Base-by-base conservation (phyloP, 2,888 invertebrate species). In the Leptura quadrifasciata region DNA sequence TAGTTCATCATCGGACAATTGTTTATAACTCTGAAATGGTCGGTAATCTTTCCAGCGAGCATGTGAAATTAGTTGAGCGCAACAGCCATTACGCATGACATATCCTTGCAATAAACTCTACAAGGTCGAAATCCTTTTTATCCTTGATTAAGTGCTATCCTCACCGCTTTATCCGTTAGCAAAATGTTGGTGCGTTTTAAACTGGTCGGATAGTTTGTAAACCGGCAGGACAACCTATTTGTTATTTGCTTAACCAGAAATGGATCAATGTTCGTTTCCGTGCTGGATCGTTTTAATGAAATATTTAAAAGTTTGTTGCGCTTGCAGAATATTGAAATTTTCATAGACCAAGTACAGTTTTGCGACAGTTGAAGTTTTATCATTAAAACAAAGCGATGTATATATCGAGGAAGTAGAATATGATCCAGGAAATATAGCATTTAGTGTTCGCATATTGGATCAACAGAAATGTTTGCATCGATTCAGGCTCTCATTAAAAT, bases 111-210 rank as follows among this genome's bases (percentile, higher is more conserved):
- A 80, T 79, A 78, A 80, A 77, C 64, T 72, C 47, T 75, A 72
- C 60, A 79, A 78, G 79, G 78, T 79, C 77, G 79, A 80, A 80
- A 79, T 76, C 79, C 76, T 80, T 80, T 79, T 79, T 79, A 72
- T 73, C 76, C 65, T 76, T 81, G 81, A 81, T 81, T 81, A 79
- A 81, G 79, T 79, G 77, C 70, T 75, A 76, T 79, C 75, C 76
- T 77, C 72, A 72, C 72, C 72, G 35, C 74, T 76, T 80, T 77
- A 80, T 78, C 77, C 75, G 80, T 80, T 78, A 78, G 76, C 77
- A 79, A 79, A 79, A 79, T 55, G 72, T 55, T 61, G 60, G 52
- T 64, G 39, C 78, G 76, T 76, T 72, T 75, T 76, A 80, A 78
- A 80, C 72, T 65, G 75, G 75, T 76, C 75, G 75, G 75, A 75